Evolutionary conservation across 1,140 invertebrate species (phyloP).

Genomic region (Triops cancriformis): DNA sequence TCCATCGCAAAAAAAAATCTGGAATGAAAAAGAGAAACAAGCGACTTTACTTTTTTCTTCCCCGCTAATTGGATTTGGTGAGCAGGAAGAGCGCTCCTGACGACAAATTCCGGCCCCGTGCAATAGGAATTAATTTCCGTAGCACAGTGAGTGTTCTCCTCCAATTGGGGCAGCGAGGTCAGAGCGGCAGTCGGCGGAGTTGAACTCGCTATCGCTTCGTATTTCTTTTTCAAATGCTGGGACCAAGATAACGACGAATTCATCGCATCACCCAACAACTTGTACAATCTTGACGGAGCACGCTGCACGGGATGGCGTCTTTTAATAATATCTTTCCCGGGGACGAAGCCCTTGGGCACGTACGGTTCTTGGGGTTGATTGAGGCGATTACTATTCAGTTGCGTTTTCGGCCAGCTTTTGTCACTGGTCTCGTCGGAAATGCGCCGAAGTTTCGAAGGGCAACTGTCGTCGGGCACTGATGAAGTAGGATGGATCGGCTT

Average conservation of each 20-base stretch:
- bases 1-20: background rate
- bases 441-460: background rate
- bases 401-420: background rate
- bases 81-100: slow-evolving; percentile 53
- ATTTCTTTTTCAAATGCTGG: slow-evolving; percentile 39
- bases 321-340: background rate
- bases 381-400: background rate
- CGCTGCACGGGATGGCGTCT: slow-evolving; percentile 56
- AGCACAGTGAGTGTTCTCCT: background rate
- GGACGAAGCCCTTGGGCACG: background rate
- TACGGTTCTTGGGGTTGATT: background rate
- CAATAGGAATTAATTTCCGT: slow-evolving; percentile 36
- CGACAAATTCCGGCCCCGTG: slow-evolving; percentile 62
- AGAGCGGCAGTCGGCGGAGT: background rate
- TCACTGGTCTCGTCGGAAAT: background rate
- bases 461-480: background rate
- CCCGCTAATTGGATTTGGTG: slow-evolving; percentile 47
- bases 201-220: slow-evolving; percentile 39
- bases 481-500: background rate
- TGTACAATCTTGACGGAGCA: slow-evolving; percentile 57
- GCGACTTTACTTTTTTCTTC: background rate
- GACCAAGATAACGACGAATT: background rate
- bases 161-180: background rate
- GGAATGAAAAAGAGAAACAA: background rate
- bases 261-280: background rate